phyloP scores from a whole-genome alignment of 2,113 vertebrate species.

The Chaetorhynchus papuensis region DNA sequence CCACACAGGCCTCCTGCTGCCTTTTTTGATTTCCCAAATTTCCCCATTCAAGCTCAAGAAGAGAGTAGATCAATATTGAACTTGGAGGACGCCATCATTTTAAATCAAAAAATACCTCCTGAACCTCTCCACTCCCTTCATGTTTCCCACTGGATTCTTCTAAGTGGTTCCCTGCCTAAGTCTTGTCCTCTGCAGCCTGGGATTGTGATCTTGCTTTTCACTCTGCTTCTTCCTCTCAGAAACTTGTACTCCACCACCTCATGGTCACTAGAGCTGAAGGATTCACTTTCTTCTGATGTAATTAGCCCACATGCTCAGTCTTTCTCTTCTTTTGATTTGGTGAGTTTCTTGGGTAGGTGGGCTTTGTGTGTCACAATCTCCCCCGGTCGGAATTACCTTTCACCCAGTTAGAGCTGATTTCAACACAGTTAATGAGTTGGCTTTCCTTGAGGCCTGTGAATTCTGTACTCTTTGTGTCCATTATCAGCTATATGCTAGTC shows the following conservation, averaged over 20 bases:
- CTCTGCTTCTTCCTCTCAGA: not conserved
- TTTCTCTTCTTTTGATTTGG: not conserved
- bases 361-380: not conserved
- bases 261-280: not conserved
- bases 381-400: accelerated
- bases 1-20: not conserved
- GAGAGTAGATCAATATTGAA: not conserved
- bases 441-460: not conserved
- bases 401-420: not conserved
- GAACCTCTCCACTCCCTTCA: too few relatives aligned
- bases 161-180: not conserved
- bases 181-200: not conserved
- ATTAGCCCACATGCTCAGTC: not conserved
- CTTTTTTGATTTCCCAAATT: not conserved
- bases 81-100: not conserved
- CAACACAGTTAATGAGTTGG: not conserved
- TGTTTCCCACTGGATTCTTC: not conserved
- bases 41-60: not conserved
- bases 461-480: not conserved
- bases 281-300: not conserved
- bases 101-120: not conserved
- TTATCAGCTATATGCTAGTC: not conserved
- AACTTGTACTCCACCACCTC: not conserved
- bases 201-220: not conserved
- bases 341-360: not conserved